Evolutionary conservation across 2,888 invertebrate species (phyloP), one percentile per base, ranked within the genome.

Genomic region (Nephrotoma flavescens): DNA sequence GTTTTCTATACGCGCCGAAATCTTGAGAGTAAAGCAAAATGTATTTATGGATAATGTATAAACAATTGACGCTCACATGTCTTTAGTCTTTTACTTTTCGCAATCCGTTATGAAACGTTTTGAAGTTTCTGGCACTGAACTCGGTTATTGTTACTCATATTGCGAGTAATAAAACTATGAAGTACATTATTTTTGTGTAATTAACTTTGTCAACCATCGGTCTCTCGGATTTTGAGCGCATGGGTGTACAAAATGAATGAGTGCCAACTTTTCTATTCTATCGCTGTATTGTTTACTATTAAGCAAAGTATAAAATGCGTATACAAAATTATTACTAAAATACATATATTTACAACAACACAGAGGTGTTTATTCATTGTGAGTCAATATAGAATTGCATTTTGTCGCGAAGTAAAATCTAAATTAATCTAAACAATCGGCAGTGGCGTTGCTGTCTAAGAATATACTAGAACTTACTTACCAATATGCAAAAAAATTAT

Each of bases 401-500:
- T 9, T 19, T 71, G 71, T 71, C 71, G 31, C 71, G 71, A 71
- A 9, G 3, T 71, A 71, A 71, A 71, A 71, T 71, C 71, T 71
- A 52, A 52, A 11, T 44, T 31, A 71, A 31, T 71, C 71, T 31
- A 52, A 52, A 31, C 19, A 9, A 71, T 31, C 9, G 9, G 11
- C 71, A 71, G 71, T 71, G 31, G 71, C 71, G 52, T 9, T n/a
- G 2, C 3, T 0, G 31, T 3, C 3, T 31, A 0, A 44, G 7
- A 44, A 44, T 44, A 71, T 71, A 71, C 31, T 31, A 31, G 31
- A 86, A 12, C 52, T 12, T 4, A 87, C 88, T 89, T 87, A 89
- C 89, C 89, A 89, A 87, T 88, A 89, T 31, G 87, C 88, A 86
- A 89, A 88, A 86, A 89, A 89, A 87, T 87, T 88, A 83, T 88